Percentiles rank a stretch among this genome's conserved stretches.
These are phyloP conservation scores for Hirtodrosophila confusa DNA, from an alignment of 2,888 invertebrate species.

Conservation along the genomic window DNA sequence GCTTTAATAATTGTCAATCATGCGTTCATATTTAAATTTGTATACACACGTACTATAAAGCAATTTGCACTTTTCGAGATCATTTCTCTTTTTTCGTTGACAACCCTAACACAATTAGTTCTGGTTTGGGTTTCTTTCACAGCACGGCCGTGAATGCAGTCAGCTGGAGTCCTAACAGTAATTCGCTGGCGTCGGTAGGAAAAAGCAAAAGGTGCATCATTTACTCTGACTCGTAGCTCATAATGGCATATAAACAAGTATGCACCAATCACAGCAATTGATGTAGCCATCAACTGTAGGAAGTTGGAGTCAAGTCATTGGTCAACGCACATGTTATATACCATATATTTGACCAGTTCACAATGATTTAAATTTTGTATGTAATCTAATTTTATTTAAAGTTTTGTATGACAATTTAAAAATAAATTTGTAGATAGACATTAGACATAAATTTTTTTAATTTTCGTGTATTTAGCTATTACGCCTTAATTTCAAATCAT, in stretches of 20 bases:
- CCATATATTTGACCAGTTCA: constrained; percentile 24
- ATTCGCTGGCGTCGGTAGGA: constrained; percentile 92
- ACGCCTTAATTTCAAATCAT: constrained; percentile 24
- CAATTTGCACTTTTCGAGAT: constrained; percentile 29
- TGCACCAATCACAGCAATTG: neutral
- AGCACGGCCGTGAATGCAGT: constrained; percentile 94
- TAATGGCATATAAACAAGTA: constrained; percentile 7
- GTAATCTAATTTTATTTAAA: constrained; percentile 21
- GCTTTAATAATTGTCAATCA: constrained; percentile 5
- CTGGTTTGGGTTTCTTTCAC: constrained; percentile 84
- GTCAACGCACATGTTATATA: constrained; percentile 12
- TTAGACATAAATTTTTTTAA: constrained; percentile 13
- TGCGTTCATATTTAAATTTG: too few species aligned
- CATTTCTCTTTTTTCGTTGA: constrained; percentile 38
- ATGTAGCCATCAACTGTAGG: neutral
- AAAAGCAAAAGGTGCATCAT: constrained; percentile 91
- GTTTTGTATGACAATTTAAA: neutral
- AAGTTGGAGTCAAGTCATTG: constrained; percentile 18
- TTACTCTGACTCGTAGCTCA: constrained; percentile 88
- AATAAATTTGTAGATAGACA: constrained; percentile 24
- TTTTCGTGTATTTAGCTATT: constrained; percentile 43
- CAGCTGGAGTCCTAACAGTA: constrained; percentile 94
- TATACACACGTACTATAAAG: too few species aligned
- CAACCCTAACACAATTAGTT: constrained; percentile 60
- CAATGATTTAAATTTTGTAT: constrained; percentile 33